Conservation (phyloP, 2,888 invertebrate genomes). For the Pristionchus mayeri region DNA sequence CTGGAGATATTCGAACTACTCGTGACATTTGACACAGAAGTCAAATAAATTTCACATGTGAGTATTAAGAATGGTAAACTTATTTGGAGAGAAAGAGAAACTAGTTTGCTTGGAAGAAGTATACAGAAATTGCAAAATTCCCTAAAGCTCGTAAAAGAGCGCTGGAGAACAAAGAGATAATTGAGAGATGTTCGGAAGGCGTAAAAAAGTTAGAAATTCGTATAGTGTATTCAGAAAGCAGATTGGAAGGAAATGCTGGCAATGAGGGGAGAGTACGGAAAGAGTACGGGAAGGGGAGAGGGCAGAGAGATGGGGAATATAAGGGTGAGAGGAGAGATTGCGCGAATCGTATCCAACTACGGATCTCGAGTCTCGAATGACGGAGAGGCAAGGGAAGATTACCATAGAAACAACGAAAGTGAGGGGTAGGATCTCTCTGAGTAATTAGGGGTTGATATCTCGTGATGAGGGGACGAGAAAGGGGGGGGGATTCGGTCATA, state of each 20-base stretch:
- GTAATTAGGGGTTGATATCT: no score
- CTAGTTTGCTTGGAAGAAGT: not conserved
- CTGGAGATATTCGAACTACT: not conserved
- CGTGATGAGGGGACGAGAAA: no score
- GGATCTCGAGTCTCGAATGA: not conserved
- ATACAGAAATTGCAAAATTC: not conserved
- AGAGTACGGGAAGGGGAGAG: not conserved
- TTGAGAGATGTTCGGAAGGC: not conserved
- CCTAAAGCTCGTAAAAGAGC: not conserved
- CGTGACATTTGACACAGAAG: not conserved
- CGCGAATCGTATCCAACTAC: not conserved
- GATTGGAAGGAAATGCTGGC: slow-evolving; percentile 9
- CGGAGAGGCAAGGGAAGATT: not conserved
- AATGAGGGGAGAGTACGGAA: not conserved
- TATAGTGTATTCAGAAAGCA: not conserved
- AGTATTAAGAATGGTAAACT: not conserved
- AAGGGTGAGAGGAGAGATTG: not conserved
- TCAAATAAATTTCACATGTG: not conserved
- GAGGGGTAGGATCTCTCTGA: no score
- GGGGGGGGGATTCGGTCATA: no score
- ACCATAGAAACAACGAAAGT: slow-evolving; percentile 15
- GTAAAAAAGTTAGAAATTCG: not conserved
- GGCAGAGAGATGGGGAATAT: not conserved
- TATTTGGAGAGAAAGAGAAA: not conserved
- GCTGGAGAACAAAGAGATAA: not conserved